Percentiles rank a stretch among this genome's conserved stretches.
Evolutionary conservation across 2,797 vertebrate genomes (phyloP).

Genomic region (Champsocephalus gunnari): DNA sequence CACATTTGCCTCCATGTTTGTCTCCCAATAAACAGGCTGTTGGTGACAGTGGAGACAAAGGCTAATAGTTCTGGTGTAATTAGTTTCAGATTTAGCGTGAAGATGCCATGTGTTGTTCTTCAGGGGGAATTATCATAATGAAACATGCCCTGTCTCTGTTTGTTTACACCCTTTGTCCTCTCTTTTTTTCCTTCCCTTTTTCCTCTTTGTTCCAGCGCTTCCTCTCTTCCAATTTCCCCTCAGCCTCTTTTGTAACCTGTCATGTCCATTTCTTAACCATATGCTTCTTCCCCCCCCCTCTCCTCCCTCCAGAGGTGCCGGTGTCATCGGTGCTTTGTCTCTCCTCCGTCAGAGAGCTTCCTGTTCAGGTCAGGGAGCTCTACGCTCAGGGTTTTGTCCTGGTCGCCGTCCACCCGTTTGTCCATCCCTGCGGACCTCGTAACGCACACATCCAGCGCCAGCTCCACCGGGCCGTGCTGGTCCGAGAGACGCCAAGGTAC

Average conservation of each 20-base stretch:
- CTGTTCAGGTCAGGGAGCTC: conserved; percentile 91
- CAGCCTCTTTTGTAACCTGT: conserved; percentile 6
- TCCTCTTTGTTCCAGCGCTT: conserved; percentile 43
- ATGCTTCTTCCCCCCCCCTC: background rate
- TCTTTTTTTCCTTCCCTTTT: background rate
- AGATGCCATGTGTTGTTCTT: conserved; percentile 74
- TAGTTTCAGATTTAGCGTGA: conserved; percentile 75
- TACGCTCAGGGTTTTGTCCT: conserved; percentile 93
- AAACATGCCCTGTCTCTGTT: conserved; percentile 66
- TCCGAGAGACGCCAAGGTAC: conserved; percentile 86
- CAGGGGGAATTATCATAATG: conserved; percentile 63
- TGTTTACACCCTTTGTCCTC: conserved; percentile 50
- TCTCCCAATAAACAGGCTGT: conserved; percentile 40
- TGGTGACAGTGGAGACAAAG: conserved; percentile 52
- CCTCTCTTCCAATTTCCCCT: background rate
- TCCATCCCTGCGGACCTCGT: conserved; percentile 89
- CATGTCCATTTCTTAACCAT: conserved; percentile 27
- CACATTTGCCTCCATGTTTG: conserved; percentile 29
- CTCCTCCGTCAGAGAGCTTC: conserved; percentile 92
- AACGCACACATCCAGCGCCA: conserved; percentile 90
- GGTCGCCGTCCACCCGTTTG: conserved; percentile 93
- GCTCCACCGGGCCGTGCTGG: conserved; percentile 94
- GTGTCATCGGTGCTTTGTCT: conserved; percentile 91
- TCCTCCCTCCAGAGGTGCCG: conserved; percentile 83
- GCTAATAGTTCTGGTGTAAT: conserved; percentile 73